Percentiles rank a stretch among this genome's conserved stretches.
phyloP scores from a whole-genome alignment of 2,113 vertebrate genomes.

The Vulpes vulpes region DNA sequence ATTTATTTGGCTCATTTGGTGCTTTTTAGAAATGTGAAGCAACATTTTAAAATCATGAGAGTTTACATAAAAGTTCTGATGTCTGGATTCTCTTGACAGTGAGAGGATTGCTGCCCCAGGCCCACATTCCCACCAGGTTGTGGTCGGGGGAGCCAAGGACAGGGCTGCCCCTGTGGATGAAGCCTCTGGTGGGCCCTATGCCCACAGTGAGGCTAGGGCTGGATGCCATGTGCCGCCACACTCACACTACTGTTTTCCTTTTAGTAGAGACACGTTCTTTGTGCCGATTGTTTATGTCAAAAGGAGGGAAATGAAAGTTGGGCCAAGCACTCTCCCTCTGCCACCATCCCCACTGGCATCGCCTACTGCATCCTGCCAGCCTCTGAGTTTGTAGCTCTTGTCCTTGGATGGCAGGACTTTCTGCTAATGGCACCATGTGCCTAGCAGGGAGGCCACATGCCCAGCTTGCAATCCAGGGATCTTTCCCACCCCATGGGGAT shows the following conservation, averaged over 20 bases:
- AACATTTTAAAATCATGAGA: constrained; percentile 10
- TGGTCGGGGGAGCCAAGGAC: background rate
- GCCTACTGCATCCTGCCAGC: accelerated
- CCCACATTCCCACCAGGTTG: background rate
- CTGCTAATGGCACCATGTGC: background rate
- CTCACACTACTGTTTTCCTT: background rate
- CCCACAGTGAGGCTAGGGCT: background rate
- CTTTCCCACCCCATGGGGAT: background rate
- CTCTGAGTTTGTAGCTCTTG: background rate
- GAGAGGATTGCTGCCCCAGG: background rate
- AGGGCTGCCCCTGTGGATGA: accelerated
- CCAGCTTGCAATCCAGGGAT: background rate
- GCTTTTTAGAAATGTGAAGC: constrained; percentile 46
- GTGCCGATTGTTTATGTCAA: background rate
- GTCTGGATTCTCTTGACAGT: background rate
- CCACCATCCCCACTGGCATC: background rate
- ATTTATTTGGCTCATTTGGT: background rate
- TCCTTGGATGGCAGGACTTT: background rate
- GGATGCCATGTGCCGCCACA: accelerated
- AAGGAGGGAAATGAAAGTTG: background rate
- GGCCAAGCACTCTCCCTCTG: background rate
- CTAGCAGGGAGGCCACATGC: background rate
- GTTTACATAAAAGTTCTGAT: constrained; percentile 1
- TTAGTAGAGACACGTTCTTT: background rate
- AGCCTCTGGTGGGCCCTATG: background rate